Conservation (phyloP, 2,113 vertebrate genomes). For the Bombycilla garrulus region DNA sequence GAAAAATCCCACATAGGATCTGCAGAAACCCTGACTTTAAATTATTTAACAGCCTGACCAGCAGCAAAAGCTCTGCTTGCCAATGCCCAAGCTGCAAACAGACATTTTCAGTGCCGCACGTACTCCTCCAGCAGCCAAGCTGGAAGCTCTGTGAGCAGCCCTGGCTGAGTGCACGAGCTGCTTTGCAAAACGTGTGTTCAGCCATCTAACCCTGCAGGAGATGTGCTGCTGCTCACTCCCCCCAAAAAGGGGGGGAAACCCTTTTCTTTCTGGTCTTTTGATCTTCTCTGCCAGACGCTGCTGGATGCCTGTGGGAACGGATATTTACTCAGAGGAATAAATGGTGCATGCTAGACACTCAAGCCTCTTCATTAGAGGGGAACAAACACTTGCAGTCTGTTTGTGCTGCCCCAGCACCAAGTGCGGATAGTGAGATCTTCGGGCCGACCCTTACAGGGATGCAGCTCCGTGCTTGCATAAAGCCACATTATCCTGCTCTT, state of each 20-base stretch:
- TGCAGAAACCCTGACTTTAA: neutral
- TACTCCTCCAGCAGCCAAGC: neutral
- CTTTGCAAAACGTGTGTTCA: neutral
- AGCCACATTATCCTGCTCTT: neutral
- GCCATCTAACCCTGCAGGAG: neutral
- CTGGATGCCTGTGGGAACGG: slow-evolving; percentile 33
- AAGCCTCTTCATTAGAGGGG: neutral
- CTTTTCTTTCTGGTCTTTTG: slow-evolving; percentile 1
- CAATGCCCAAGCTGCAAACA: neutral
- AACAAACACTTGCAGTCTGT: slow-evolving; percentile 10
- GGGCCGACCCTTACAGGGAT: too few relatives aligned
- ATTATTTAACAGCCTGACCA: neutral
- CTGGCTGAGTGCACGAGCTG: rapidly evolving
- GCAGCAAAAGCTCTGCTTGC: neutral
- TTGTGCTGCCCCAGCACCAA: neutral
- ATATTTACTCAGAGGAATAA: slow-evolving; percentile 27
- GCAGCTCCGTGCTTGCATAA: neutral
- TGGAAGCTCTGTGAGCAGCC: rapidly evolving
- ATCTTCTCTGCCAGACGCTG: neutral
- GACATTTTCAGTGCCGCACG: neutral
- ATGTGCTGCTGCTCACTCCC: neutral
- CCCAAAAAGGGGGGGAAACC: neutral
- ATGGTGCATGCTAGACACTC: neutral
- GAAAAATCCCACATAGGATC: neutral
- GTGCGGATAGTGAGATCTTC: neutral